phyloP scores from a whole-genome alignment of 1,140 invertebrate species.

The Danaus melanippus region DNA sequence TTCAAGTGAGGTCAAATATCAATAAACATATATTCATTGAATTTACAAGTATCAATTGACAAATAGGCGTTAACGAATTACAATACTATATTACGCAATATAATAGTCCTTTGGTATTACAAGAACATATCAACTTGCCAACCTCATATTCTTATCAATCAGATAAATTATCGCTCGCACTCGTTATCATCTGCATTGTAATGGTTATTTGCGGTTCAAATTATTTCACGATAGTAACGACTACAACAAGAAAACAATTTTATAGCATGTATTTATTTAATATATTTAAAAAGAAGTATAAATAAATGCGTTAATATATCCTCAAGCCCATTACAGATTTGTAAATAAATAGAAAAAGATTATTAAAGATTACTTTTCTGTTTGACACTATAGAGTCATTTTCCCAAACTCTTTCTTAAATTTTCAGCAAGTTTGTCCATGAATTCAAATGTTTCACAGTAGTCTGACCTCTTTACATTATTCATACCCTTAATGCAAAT shows the following conservation, averaged over 20 bases:
- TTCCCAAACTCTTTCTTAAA: slow-evolving; percentile 76
- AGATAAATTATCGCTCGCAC: slow-evolving; percentile 2
- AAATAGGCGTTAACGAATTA: too few species aligned
- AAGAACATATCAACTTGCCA: slow-evolving; percentile 1
- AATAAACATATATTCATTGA: too few species aligned
- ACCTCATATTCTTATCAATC: slow-evolving; percentile 5
- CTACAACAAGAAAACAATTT: slow-evolving; percentile 1
- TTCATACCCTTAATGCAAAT: slow-evolving; percentile 97
- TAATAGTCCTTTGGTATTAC: not conserved
- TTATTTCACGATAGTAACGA: not conserved
- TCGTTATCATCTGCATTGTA: slow-evolving; percentile 2
- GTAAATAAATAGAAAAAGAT: slow-evolving; percentile 29
- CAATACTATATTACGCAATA: too few species aligned
- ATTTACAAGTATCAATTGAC: too few species aligned
- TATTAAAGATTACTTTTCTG: slow-evolving; percentile 44
- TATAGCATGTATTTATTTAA: slow-evolving; percentile 7
- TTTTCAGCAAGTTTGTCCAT: slow-evolving; percentile 97
- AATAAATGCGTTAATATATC: slow-evolving; percentile 53
- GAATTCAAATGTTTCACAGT: slow-evolving; percentile 98
- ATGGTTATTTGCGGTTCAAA: not conserved
- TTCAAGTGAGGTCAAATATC: too few species aligned
- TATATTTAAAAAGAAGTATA: slow-evolving; percentile 26
- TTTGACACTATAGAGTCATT: slow-evolving; percentile 41
- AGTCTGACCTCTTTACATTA: slow-evolving; percentile 88
- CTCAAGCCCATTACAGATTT: slow-evolving; percentile 30